Evolutionary conservation across 2,113 vertebrate species (phyloP), one percentile per base, ranked within the genome.

Genomic region (Psophia crepitans): DNA sequence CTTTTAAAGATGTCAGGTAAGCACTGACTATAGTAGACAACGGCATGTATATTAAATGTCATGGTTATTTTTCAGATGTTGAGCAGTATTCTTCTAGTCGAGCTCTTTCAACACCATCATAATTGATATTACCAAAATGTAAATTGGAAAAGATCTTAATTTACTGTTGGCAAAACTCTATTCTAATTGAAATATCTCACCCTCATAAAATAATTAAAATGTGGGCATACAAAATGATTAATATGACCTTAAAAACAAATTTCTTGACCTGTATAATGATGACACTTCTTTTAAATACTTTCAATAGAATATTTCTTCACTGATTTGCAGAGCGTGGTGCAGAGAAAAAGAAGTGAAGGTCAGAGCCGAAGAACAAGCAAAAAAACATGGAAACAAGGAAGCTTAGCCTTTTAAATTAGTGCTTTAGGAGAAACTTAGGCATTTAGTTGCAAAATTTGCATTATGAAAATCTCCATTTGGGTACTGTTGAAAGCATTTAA

Each of bases 211-310:
- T 66, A 96, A 96, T 96, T 89, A 95, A 94, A 95, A 96, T 71
- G 20, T 48, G 64, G 39, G 51, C 33, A 73, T 68, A 69, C 43
- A 57, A 92, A 95, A 87, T 91, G 0, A 94, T 87, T 53, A 96
- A 39, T 87, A 77, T 87, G 74, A 92, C 85, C 90, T 96, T 97
- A 91, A 90, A 96, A 95, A 66, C 35, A 91, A 96, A 95, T 88
- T 94, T n/a, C 15, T 76, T 95, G 88, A 89, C 75, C 60, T 54
- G 43, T 76, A 46, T 86, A 88, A 86, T 57, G 46, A 53, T 63
- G 23, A 35, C 1, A 49, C 11, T 70, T 89, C n/a, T 90, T 96
- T 83, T 73, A 92, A 93, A 89, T 70, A 41, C 14, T 84, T 77
- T 46, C 37, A 81, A 2, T 60, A 33, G 17, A 26, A 20, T 60